Evolutionary conservation across 1,140 invertebrate genomes (phyloP), one percentile per base, ranked within the genome.

Genomic region (Venturia canescens): DNA sequence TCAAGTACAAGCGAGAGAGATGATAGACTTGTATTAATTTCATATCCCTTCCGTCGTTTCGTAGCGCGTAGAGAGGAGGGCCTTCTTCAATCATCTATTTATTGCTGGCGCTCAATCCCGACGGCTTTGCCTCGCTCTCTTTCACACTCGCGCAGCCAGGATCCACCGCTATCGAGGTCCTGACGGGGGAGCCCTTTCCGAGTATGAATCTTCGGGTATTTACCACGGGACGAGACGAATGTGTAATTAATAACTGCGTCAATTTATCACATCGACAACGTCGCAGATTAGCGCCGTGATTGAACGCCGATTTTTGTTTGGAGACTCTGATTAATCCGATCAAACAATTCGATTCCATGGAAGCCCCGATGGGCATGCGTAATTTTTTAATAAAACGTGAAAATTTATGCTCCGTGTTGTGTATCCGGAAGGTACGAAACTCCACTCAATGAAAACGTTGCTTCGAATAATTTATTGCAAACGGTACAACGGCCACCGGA

Each of bases 1-100:
- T 74, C 70, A 38, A 80, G 50, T 71, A 60, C 81, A 80, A 80
- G 80, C 85, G 84, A 83, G 80, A 86, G 84, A 83, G 71, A 83
- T 79, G 82, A 84, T 84, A 76, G 85, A 84, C 83, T 85, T 85
- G 87, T 87, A 90, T 90, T 89, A 89, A 90, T 90, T 89, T 90
- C 88, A 89, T 90, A 90, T 89, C 85, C 89, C 88, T 86, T 87
- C 83, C 87, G 87, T 72, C 84, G 85, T 84, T 67, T 72, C 84
- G 85, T 84, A 63, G 34, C 79, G 78, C 27, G 72, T 53, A 63
- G 38, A 63, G 38, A 44, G 72, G 72, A 84, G 70, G 66, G 60
- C 38, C 79, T 69, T 57, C 81, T 81, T 89, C 88, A 86, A 90
- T 90, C 88, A 87, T 88, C 86, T 86, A 89, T 90, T 89, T 89